Evolutionary conservation across 2,888 invertebrate species (phyloP).

Genomic region (Meiosimyza decipiens): DNA sequence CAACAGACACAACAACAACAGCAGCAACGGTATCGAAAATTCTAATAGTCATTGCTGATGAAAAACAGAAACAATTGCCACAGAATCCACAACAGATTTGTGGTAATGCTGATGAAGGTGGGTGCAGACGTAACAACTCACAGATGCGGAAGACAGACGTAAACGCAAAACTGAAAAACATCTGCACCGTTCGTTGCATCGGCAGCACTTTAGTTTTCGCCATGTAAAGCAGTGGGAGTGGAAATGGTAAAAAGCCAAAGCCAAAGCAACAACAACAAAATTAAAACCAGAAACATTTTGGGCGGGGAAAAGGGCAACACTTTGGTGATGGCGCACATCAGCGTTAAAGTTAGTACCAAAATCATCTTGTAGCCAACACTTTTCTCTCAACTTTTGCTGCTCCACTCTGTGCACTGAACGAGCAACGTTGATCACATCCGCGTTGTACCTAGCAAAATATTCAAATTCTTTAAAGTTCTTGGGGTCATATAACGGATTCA

Average conservation of each 20-base stretch:
- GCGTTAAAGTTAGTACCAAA: neutral
- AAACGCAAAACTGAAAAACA: constrained; percentile 1
- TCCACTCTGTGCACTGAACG: too few relatives aligned
- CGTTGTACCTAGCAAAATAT: constrained; percentile 21
- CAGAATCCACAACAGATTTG: neutral
- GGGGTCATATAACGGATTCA: constrained; percentile 35
- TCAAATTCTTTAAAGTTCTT: constrained; percentile 31
- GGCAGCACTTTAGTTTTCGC: constrained; percentile 7
- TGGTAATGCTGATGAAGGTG: neutral
- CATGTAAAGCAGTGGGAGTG: constrained; percentile 8
- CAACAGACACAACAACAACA: neutral
- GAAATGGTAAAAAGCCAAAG: neutral
- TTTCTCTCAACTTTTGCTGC: neutral
- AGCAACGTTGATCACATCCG: neutral
- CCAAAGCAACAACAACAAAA: too few relatives aligned
- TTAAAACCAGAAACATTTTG: constrained; percentile 21
- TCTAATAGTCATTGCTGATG: constrained; percentile 19
- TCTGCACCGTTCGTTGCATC: constrained; percentile 20
- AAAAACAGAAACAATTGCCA: constrained; percentile 22
- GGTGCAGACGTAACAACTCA: constrained; percentile 3
- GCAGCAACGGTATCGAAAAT: neutral
- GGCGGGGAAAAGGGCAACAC: constrained; percentile 8
- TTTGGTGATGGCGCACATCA: constrained; percentile 4
- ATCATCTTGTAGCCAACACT: constrained; percentile 7
- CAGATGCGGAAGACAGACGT: neutral